Base-by-base conservation (phyloP, 2,888 invertebrate genomes). In the Acrobasis suavella region DNA sequence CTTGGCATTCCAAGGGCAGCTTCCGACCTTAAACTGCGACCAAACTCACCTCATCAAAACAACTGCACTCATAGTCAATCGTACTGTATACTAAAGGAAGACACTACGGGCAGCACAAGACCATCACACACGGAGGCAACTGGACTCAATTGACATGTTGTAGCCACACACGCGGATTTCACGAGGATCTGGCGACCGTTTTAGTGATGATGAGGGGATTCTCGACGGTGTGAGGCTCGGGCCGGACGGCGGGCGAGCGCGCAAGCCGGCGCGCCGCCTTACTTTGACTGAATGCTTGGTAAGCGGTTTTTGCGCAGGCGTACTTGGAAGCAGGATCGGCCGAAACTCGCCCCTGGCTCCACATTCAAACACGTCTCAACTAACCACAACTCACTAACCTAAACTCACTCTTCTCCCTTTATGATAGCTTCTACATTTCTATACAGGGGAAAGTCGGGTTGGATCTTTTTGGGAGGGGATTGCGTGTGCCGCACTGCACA, bases 401-500 rank as follows among this genome's bases (percentile, higher is more conserved):
- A 56, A 56, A 42, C 14, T 14, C 16, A 9, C 22, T 22, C 56
- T 42, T 42, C 16, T 22, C 8, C 42, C 22, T 17, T 15, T 6
- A 2, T 22, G 1, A 6, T 56, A 46, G 14, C 12, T 42, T 14
- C 0, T 0, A 42, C 10, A 42, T 22, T 56, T 15, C 42, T 42
- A 3, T 17, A 38, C 16, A 12, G 15, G 15, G 15, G 16, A n/a
- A 10, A 9, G 16, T 14, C 32, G 42, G 3, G 14, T 22, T 14
- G 17, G 9, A 17, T 46, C 12, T 76, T 76, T 67, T 62, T 56
- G 42, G 51, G 64, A 78, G 81, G 17, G 77, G 83, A 67, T 83
- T 90, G 77, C 87, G 93, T 81, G 91, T 94, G 84, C 90, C 91
- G 91, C 91, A 92, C 91, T 92, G 91, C 92, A 91, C 89, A 92